phyloP scores from a whole-genome alignment of 2,888 invertebrate species.

The Yponomeuta sedellus region DNA sequence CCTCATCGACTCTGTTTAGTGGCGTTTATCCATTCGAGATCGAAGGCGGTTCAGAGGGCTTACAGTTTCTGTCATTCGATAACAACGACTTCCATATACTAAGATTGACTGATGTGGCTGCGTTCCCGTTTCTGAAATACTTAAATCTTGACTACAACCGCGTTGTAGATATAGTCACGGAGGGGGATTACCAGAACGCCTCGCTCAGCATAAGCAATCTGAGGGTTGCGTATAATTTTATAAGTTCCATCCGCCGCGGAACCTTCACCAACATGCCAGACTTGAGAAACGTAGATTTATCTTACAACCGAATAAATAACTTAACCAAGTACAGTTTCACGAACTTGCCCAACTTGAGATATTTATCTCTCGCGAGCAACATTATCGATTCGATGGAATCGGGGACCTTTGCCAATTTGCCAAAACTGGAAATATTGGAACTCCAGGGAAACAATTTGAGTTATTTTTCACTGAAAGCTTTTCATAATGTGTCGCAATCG shows the following conservation, averaged over 20 bases:
- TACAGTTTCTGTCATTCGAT: constrained; percentile 90
- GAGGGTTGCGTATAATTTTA: constrained; percentile 87
- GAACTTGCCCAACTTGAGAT: constrained; percentile 86
- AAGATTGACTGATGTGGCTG: constrained; percentile 81
- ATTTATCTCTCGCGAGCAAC: constrained; percentile 90
- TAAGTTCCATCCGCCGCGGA: constrained; percentile 80
- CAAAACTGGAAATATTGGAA: constrained; percentile 85
- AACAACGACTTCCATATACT: constrained; percentile 89
- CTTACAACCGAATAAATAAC: constrained; percentile 84
- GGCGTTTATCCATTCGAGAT: constrained; percentile 87
- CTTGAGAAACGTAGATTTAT: constrained; percentile 86
- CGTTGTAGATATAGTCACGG: constrained; percentile 81
- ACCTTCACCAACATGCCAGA: constrained; percentile 85
- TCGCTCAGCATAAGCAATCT: constrained; percentile 86
- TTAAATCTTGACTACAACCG: constrained; percentile 92
- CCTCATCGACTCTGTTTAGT: constrained; percentile 89
- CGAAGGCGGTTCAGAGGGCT: constrained; percentile 82
- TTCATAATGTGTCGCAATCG: constrained; percentile 81
- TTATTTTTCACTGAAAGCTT: constrained; percentile 80
- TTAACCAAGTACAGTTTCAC: constrained; percentile 84
- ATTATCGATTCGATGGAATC: constrained; percentile 83
- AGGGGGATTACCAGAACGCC: constrained; percentile 80
- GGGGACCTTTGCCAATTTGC: constrained; percentile 84
- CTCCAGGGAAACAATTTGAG: constrained; percentile 87
- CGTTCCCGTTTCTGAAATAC: constrained; percentile 83